Percentiles rank a stretch among this genome's conserved stretches.
These are phyloP conservation scores for Thoracochromis brauschi DNA, from an alignment of 2,113 vertebrate species.

Conservation along the genomic window DNA sequence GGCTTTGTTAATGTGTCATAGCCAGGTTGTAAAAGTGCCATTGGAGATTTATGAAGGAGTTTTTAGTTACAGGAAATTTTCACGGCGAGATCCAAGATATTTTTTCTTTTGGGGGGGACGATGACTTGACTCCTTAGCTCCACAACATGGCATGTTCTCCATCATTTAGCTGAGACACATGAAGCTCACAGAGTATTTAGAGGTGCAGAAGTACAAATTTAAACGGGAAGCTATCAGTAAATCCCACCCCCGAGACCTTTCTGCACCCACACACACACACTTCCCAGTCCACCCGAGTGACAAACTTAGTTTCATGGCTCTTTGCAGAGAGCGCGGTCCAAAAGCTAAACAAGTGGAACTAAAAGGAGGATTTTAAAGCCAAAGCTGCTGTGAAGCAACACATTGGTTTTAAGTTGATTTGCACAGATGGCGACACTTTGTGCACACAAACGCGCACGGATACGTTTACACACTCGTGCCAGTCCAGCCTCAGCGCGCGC, in stretches of 20 bases:
- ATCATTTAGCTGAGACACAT: constrained; percentile 40
- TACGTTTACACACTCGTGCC: not conserved
- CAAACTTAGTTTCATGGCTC: not conserved
- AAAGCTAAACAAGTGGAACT: constrained; percentile 40
- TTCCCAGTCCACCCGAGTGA: not conserved
- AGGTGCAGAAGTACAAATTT: constrained; percentile 35
- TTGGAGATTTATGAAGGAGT: constrained; percentile 59
- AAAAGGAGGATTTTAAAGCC: constrained; percentile 19
- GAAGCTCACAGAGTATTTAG: constrained; percentile 11
- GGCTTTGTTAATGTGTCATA: constrained; percentile 64
- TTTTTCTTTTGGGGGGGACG: not conserved
- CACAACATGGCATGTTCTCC: constrained; percentile 24
- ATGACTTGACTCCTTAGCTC: constrained; percentile 9
- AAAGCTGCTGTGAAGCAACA: constrained; percentile 26
- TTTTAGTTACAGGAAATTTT: constrained; percentile 68
- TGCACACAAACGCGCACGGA: not conserved
- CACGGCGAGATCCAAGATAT: constrained; percentile 18
- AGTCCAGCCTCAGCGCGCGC: not conserved
- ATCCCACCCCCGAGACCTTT: constrained; percentile 4
- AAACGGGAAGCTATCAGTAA: constrained; percentile 41
- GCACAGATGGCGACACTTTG: constrained; percentile 36
- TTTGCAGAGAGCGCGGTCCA: not conserved
- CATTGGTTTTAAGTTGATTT: constrained; percentile 38
- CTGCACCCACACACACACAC: not conserved
- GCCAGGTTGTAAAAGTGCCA: constrained; percentile 58